Evolutionary conservation across 2,113 vertebrate species (phyloP).

Genomic region (Porphyrio hochstetteri): DNA sequence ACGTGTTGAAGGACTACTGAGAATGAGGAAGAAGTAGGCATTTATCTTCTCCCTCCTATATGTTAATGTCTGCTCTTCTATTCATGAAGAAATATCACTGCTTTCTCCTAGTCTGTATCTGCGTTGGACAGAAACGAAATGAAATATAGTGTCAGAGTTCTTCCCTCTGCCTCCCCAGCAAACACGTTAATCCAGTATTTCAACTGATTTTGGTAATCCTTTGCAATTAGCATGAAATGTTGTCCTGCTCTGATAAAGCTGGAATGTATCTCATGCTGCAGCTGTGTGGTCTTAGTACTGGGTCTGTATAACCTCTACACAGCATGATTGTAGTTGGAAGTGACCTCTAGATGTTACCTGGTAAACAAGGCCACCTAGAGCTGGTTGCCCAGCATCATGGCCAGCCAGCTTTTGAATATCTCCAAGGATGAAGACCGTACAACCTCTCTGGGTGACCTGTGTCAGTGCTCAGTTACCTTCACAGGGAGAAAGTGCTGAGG

Average conservation of each 20-base stretch:
- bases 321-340: neutral
- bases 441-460: neutral
- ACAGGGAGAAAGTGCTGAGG: neutral
- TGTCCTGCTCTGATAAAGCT: neutral
- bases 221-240: neutral
- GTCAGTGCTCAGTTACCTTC: neutral
- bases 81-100: neutral
- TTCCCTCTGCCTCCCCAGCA: neutral
- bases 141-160: neutral
- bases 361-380: neutral
- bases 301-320: neutral
- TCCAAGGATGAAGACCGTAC: neutral
- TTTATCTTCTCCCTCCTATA: neutral
- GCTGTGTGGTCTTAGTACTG: neutral
- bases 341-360: neutral
- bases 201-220: neutral
- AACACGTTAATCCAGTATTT: neutral
- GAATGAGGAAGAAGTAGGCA: neutral
- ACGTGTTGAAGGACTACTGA: neutral
- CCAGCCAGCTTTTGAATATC: neutral
- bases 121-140: neutral
- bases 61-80: neutral
- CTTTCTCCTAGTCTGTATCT: neutral
- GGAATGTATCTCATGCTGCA: neutral
- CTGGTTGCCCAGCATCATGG: neutral